A percentile compares a stretch with the other conserved stretches of the same genome.
Evolutionary conservation across 2,113 vertebrate species (phyloP).

Genomic region (Aphyosemion australe): DNA sequence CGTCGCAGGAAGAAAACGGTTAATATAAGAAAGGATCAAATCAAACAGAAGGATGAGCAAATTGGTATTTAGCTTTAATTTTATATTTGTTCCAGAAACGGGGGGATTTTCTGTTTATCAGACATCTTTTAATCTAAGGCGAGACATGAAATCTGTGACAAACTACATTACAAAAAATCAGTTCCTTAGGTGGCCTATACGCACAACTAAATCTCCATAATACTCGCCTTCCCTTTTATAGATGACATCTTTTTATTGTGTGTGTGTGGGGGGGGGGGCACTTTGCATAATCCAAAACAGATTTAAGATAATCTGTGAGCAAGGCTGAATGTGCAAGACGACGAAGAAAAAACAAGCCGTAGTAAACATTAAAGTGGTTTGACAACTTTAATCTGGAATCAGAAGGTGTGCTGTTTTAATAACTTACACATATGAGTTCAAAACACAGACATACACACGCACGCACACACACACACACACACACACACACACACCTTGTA

Average conservation of each 20-base stretch:
- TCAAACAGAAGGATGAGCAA: neutral
- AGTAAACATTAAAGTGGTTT: conserved; percentile 62
- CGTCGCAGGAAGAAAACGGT: too few relatives aligned
- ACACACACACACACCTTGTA: neutral
- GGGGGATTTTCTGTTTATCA: conserved; percentile 52
- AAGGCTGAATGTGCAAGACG: conserved; percentile 53
- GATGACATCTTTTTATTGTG: conserved; percentile 70
- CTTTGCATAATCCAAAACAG: conserved; percentile 77
- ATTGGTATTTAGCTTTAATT: conserved; percentile 2
- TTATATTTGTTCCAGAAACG: neutral
- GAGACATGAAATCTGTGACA: conserved; percentile 69
- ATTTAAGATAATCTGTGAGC: conserved; percentile 77
- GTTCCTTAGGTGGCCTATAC: conserved; percentile 61
- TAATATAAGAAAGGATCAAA: neutral
- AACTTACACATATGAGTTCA: too few relatives aligned
- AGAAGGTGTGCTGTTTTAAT: neutral
- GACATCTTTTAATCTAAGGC: conserved; percentile 72
- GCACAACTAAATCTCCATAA: conserved; percentile 63
- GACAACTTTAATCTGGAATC: conserved; percentile 49
- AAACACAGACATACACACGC: neutral
- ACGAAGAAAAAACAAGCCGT: conserved; percentile 58
- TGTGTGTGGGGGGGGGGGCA: conserved; percentile 14
- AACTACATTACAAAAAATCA: conserved; percentile 56
- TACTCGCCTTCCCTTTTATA: conserved; percentile 53
- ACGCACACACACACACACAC: neutral